Evolutionary conservation across 2,888 invertebrate species (phyloP).

Genomic region (Matsumyia berberina): DNA sequence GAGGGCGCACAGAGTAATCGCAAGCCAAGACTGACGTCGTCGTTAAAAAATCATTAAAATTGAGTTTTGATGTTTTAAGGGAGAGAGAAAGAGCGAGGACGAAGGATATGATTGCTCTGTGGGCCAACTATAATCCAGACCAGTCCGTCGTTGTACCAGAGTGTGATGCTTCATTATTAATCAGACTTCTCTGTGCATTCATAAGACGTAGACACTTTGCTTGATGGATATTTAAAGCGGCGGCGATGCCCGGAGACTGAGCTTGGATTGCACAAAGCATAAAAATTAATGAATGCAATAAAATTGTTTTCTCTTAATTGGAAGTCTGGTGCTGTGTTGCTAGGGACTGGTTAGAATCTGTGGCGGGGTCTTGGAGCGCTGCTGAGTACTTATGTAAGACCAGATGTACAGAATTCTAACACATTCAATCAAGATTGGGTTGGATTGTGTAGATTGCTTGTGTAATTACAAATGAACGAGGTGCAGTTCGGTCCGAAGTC

Average conservation of each 20-base stretch:
- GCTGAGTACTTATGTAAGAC: slow-evolving; percentile 14
- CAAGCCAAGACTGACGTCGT: slow-evolving; percentile 50
- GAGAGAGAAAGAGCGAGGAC: neutral
- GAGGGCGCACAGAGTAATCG: slow-evolving; percentile 28
- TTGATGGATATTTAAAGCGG: slow-evolving; percentile 45
- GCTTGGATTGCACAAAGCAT: slow-evolving; percentile 13
- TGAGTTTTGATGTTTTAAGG: slow-evolving; percentile 43
- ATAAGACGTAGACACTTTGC: slow-evolving; percentile 10
- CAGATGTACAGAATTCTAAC: neutral
- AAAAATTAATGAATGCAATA: slow-evolving; percentile 53
- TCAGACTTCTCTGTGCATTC: slow-evolving; percentile 39
- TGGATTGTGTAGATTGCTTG: neutral
- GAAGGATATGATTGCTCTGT: slow-evolving; percentile 14
- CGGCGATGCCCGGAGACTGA: slow-evolving; percentile 14
- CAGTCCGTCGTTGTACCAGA: slow-evolving; percentile 14
- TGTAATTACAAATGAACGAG: neutral
- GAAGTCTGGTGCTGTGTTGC: slow-evolving; percentile 25
- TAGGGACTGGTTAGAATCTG: slow-evolving; percentile 10
- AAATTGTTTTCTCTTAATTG: slow-evolving; percentile 52
- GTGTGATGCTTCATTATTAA: slow-evolving; percentile 55
- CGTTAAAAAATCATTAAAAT: slow-evolving; percentile 72
- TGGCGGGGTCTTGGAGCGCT: neutral
- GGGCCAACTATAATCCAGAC: slow-evolving; percentile 47
- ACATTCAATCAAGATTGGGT: neutral
- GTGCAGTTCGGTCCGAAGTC: neutral